A percentile compares a stretch with the other conserved stretches of the same genome.
Conservation (phyloP, 1,140 invertebrate species). For the Holotrichia oblita region DNA sequence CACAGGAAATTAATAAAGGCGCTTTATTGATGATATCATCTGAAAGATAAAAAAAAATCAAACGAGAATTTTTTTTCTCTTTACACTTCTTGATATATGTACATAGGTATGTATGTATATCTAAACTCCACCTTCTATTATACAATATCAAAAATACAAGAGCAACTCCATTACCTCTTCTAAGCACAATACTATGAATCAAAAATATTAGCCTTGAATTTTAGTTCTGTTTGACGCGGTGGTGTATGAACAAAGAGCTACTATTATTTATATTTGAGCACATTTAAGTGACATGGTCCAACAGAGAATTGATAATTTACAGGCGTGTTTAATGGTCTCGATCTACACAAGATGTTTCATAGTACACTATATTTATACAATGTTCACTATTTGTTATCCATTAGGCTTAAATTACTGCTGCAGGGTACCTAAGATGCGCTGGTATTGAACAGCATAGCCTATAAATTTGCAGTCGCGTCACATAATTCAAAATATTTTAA, state of each 20-base stretch:
- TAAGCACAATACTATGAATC: not conserved
- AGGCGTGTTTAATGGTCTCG: not conserved
- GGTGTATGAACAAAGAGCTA: not conserved
- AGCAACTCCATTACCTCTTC: not conserved
- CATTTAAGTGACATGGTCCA: not conserved
- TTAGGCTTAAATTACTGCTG: not conserved
- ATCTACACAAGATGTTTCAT: not conserved
- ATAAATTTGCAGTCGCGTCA: constrained; percentile 14
- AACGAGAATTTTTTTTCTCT: no score
- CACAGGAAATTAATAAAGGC: no score
- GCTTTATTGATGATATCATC: no score
- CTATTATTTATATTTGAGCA: not conserved
- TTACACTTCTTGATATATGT: no score
- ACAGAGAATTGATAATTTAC: constrained; percentile 18
- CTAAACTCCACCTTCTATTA: no score
- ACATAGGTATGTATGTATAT: not conserved
- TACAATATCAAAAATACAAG: no score
- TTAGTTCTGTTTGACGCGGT: not conserved
- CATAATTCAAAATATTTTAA: constrained; percentile 20
- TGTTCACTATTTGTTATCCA: constrained; percentile 15
- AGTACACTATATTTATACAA: not conserved
- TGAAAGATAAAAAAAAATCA: no score
- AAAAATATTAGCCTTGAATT: not conserved
- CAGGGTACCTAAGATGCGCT: not conserved
- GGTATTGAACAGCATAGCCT: not conserved